Evolutionary conservation across 2,888 invertebrate species (phyloP).

Genomic region (Clistopyga incitator): DNA sequence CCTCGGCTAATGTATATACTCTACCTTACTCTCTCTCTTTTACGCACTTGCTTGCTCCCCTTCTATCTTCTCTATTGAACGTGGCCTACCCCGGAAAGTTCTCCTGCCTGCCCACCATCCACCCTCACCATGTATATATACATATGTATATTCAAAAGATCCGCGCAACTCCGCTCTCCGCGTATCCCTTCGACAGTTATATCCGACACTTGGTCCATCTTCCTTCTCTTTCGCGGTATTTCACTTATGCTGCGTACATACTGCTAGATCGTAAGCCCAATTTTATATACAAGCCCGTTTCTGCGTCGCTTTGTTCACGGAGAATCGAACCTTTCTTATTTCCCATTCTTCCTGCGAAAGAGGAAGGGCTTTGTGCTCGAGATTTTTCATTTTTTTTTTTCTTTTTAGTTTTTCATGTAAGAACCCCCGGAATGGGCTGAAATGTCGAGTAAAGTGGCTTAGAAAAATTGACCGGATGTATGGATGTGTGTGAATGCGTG

Average conservation of each 20-base stretch:
- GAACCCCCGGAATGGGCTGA: too few relatives aligned
- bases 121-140: neutral
- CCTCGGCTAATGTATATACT: constrained; percentile 5
- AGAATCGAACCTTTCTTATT: too few relatives aligned
- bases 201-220: neutral
- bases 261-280: neutral
- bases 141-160: constrained; percentile 28
- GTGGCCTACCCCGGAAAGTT: constrained; percentile 42
- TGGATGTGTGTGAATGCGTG: too few relatives aligned
- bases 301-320: too few relatives aligned
- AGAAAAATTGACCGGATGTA: too few relatives aligned
- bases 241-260: neutral
- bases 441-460: too few relatives aligned
- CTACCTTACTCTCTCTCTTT: constrained; percentile 12
- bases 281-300: neutral
- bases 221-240: neutral
- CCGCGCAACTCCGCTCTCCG: neutral
- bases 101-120: neutral
- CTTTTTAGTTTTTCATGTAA: too few relatives aligned
- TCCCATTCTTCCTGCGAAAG: too few relatives aligned
- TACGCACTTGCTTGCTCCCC: neutral
- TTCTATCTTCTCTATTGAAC: constrained; percentile 12
- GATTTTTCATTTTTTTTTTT: too few relatives aligned
- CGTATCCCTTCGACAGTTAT: constrained; percentile 15
- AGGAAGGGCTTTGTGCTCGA: too few relatives aligned